These are phyloP conservation scores for Sebastes hopkinsi DNA, from an alignment of 2,797 vertebrate genomes.

Conservation along the genomic window DNA sequence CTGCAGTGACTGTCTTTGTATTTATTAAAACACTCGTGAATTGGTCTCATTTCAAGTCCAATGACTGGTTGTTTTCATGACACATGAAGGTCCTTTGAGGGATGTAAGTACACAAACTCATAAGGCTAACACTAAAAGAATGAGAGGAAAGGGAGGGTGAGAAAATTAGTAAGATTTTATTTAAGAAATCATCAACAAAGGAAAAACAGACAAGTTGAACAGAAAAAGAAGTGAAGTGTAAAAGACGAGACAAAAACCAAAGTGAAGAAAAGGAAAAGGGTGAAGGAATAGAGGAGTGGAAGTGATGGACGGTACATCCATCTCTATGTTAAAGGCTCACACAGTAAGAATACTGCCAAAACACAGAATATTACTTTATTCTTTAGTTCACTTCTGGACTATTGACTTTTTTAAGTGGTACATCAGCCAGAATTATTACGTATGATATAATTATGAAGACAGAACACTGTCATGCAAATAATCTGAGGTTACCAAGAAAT, in stretches of 20 bases:
- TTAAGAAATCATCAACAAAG: slow-evolving; percentile 56
- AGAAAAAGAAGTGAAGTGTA: slow-evolving; percentile 44
- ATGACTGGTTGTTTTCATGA: slow-evolving; percentile 17
- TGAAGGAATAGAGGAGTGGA: slow-evolving; percentile 6
- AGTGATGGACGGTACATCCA: slow-evolving; percentile 4
- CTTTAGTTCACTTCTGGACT: not conserved
- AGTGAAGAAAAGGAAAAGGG: slow-evolving; percentile 11
- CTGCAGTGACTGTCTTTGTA: not conserved
- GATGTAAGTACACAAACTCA: slow-evolving; percentile 14
- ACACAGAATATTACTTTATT: not conserved
- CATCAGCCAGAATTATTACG: not conserved
- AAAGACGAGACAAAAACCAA: slow-evolving; percentile 25
- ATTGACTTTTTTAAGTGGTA: not conserved
- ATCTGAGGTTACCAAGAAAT: not conserved
- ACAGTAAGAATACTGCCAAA: not conserved
- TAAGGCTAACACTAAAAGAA: slow-evolving; percentile 44
- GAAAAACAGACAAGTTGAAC: slow-evolving; percentile 60
- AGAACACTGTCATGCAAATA: not conserved
- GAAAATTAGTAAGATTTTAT: slow-evolving; percentile 77
- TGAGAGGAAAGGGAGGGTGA: slow-evolving; percentile 56
- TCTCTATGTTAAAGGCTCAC: not conserved
- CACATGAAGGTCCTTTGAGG: not conserved
- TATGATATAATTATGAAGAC: not conserved
- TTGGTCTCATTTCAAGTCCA: slow-evolving; percentile 29
- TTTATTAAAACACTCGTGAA: not conserved